Base-by-base conservation (phyloP, 2,113 vertebrate genomes). In the Agelaius phoeniceus region DNA sequence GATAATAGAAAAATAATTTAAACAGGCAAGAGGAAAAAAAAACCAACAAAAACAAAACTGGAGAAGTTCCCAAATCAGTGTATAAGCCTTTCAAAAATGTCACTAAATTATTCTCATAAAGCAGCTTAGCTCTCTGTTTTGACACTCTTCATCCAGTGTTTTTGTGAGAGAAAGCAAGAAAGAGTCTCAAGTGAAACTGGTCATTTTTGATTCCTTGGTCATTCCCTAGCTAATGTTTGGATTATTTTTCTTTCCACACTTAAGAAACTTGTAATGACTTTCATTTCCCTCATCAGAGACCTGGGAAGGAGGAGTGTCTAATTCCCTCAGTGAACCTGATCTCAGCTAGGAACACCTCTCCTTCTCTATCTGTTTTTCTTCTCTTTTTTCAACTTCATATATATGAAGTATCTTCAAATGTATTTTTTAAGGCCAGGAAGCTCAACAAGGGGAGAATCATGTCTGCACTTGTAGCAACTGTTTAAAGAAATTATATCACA, bases 41-140 rank as follows among this genome's bases (percentile, higher is more conserved):
- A 62, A 78, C 57, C 19, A 58, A 87, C 52, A 58, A 41, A 89
- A n/a, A 35, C 33, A 37, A 62, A 89, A 61, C 48, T 67, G 65
- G 57, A 92, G 41, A 39, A 41, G 24, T 86, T 95, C 37, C 58
- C 52, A 86, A 49, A 84, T 76, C 43, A 72, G 11, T 49, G 24
- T 78, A 72, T 71, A 91, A 95, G 48, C 65, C 41, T n/a, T 92
- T 85, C 71, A 76, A 86, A 93, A 96, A 81, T 84, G 55, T 80
- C 71, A 46, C 26, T 7, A 49, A 88, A 35, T 83, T 89, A 57
- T 78, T 93, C 54, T 95, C 72, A 48, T 71, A 91, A 80, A 87
- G 37, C 31, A 90, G 46, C 41, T 79, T 91, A 92, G 27, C 46
- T 90, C 28, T 72, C 35, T 0, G 1, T 72, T 95, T 90, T 93